A percentile compares a stretch with the other conserved stretches of the same genome.
Conservation (phyloP, 1,140 invertebrate genomes). For the Philotrypesis tridentata region DNA sequence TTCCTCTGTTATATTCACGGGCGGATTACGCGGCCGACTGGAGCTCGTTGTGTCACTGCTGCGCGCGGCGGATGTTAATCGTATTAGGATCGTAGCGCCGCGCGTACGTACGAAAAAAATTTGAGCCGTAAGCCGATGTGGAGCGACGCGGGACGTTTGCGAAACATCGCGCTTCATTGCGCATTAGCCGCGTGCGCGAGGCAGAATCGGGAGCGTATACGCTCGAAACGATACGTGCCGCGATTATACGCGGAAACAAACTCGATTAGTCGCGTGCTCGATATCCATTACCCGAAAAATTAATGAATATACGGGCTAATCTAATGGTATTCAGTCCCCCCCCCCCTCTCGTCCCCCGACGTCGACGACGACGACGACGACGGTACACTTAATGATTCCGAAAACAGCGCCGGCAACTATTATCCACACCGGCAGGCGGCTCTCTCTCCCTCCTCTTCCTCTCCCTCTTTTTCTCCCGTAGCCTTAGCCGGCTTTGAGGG, state of each 20-base stretch:
- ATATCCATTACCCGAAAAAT: slow-evolving; percentile 19
- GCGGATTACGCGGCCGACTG: not conserved
- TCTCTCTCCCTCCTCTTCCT: too few relatives aligned
- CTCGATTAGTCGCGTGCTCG: not conserved
- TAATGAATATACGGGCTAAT: not conserved
- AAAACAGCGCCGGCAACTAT: not conserved
- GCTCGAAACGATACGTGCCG: not conserved
- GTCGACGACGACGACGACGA: too few relatives aligned
- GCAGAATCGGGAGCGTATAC: too few relatives aligned
- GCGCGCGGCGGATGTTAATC: too few relatives aligned
- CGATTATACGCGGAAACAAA: not conserved
- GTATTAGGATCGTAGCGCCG: too few relatives aligned
- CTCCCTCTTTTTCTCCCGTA: not conserved
- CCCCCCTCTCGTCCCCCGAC: too few relatives aligned
- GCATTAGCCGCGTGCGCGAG: too few relatives aligned
- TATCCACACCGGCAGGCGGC: not conserved
- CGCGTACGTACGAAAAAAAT: too few relatives aligned
- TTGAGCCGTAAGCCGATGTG: too few relatives aligned
- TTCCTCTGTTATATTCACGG: not conserved
- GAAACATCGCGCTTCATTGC: too few relatives aligned
- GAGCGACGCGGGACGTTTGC: too few relatives aligned
- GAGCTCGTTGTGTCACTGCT: too few relatives aligned
- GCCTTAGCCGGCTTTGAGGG: not conserved
- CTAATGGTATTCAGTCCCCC: slow-evolving; percentile 34
- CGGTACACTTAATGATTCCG: slow-evolving; percentile 13